Conservation (phyloP, 2,113 vertebrate species). For the Nothobranchius furzeri region DNA sequence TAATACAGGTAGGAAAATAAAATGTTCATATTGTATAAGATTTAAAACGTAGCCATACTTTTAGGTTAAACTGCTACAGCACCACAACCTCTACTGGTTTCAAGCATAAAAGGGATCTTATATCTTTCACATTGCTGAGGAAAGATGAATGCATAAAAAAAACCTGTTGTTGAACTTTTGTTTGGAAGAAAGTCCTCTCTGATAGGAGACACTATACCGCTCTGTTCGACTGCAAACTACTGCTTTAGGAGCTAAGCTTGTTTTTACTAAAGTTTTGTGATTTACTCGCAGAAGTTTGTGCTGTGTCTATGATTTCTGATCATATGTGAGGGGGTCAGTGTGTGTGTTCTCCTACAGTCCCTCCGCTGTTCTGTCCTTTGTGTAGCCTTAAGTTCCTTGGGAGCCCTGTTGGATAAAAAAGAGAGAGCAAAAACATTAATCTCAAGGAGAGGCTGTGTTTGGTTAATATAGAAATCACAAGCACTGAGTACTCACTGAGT, state of each 20-base stretch:
- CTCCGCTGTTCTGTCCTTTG: conserved; percentile 4
- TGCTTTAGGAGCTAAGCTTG: no score
- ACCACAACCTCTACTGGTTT: conserved; percentile 52
- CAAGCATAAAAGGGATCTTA: conserved; percentile 41
- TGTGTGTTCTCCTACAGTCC: conserved; percentile 8
- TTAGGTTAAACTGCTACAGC: conserved; percentile 48
- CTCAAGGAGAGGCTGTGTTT: no score
- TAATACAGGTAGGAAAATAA: conserved; percentile 40
- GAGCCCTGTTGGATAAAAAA: conserved; percentile 82
- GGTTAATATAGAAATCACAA: no score
- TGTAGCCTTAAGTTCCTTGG: conserved; percentile 68
- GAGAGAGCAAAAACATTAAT: conserved; percentile 4
- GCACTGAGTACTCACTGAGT: no score
- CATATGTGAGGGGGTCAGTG: neutral
- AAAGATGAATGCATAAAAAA: neutral
- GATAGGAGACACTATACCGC: no score
- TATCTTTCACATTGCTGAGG: conserved; percentile 22
- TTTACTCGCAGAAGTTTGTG: no score
- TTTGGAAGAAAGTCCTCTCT: no score
- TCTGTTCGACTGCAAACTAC: no score
- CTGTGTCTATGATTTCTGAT: no score
- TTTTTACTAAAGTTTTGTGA: no score
- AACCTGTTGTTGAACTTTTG: neutral
- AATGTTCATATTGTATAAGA: conserved; percentile 17
- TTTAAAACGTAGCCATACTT: conserved; percentile 23